Percentiles rank a stretch among this genome's conserved stretches.
Conservation (phyloP, 2,888 invertebrate genomes). For the Pachliopta kotzebuea region DNA sequence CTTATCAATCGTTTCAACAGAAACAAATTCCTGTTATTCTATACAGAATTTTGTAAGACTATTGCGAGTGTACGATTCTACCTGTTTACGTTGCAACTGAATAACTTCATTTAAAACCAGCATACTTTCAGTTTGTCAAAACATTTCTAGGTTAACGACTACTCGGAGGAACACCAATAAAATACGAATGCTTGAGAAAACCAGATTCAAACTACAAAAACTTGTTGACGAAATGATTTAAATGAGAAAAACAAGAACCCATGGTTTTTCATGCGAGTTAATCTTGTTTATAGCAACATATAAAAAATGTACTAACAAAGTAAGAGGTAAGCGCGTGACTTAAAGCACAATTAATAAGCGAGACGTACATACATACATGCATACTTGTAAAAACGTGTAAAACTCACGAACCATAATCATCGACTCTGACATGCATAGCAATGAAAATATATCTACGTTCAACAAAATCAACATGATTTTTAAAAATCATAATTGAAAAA, state of each 20-base stretch:
- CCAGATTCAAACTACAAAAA: not conserved
- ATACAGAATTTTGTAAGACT: not conserved
- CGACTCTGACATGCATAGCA: not conserved
- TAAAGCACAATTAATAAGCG: not conserved
- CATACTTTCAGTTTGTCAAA: not conserved
- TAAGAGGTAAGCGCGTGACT: not conserved
- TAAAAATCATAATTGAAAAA: too few species aligned
- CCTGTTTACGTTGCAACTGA: not conserved
- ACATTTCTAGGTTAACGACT: conserved; percentile 5
- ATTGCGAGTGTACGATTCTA: not conserved
- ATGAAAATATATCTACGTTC: too few species aligned
- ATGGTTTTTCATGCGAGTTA: not conserved
- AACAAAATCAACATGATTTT: too few species aligned
- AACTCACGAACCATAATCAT: conserved; percentile 1
- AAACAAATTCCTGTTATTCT: not conserved
- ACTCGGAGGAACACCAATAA: not conserved
- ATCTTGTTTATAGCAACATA: not conserved
- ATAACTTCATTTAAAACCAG: not conserved
- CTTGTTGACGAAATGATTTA: conserved; percentile 3
- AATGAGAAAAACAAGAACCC: not conserved
- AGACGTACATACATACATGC: not conserved
- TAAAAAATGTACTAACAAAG: not conserved
- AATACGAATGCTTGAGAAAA: not conserved
- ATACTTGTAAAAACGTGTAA: too few species aligned
- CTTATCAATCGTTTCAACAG: too few species aligned